Evolutionary conservation across 2,888 invertebrate species (phyloP), one percentile per base, ranked within the genome.

Genomic region (Malthinus flaveolus): DNA sequence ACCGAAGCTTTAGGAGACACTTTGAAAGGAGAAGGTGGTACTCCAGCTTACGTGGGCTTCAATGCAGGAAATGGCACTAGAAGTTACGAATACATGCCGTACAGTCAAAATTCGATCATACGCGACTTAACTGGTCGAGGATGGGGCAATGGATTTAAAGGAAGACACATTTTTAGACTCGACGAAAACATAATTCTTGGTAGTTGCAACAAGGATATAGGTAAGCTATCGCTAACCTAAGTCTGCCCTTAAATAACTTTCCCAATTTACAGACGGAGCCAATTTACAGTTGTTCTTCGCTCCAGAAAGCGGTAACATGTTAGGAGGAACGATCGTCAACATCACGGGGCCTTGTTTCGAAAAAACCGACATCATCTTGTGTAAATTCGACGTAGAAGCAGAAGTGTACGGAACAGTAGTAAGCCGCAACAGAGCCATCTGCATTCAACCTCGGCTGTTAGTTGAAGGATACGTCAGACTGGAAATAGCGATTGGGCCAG

Each of bases 221-320:
- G 92, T 91, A 76, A 73, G 78, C 72, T 61, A 39, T 12, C 13
- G 35, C 35, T n/a, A 37, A 7, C 8, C 13, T 12, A 0, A 15
- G 13, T 0, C 8, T 2, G 3, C n/a, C n/a, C n/a, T 9, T n/a
- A 42, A 23, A 1, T 42, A 23, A 42, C 12, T 12, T 10, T 3
- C 31, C 13, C n/a, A 13, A 32, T 42, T 71, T 73, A 15, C 68
- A 93, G 93, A 91, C 70, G 91, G 90, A 11, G 88, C 92, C 0
- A 86, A 90, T 75, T 83, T 95, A 56, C 90, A 90, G 0, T 77
- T 95, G 50, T 87, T 91, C 68, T 95, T 95, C 71, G 95, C 96
- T 0, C 97, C 97, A 0, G 95, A 97, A 77, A 94, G 93, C 73
- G 97, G 96, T 3, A 95, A 94, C 76, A 97, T 98, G 97, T 82